Evolutionary conservation across 2,113 vertebrate genomes (phyloP), one percentile per base, ranked within the genome.

Genomic region (Gopherus flavomarginatus): DNA sequence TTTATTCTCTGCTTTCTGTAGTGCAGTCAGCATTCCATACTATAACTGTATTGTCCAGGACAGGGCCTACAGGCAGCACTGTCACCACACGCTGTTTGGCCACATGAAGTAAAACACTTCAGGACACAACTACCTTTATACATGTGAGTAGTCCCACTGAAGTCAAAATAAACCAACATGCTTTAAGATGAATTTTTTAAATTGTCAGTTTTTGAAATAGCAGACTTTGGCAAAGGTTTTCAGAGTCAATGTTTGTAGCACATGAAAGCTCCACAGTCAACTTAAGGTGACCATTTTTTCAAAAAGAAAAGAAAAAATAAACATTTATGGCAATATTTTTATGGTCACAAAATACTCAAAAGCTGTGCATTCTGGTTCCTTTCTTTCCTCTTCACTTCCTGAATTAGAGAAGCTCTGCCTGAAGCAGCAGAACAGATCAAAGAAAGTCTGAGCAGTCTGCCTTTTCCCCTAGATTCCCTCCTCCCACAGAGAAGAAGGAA

Each of bases 221-320:
- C 24, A 69, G 38, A 90, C 83, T 12, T n/a, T 26, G 86, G 54
- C 3, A 42, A 84, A 21, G 11, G 87, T 47, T 87, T 93, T 57
- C 69, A 87, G 56, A 77, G 27, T 3, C 89, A 69, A 81, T 6
- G 42, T 6, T 77, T 90, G 82, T 85, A 84, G 81, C 89, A 86
- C 27, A 35, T 94, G 52, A 57, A 94, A 65, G n/a, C 90, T 95
- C 26, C 0, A 0, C 9, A 83, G n/a, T 26, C 11, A 19, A 52
- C 4, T 14, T 69, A 52, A 90, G 83, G 42, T 47, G 22, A 38
- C 22, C 38, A 77, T 38, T 84, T 87, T 3, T 57, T 79, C 72
- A 77, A 75, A 92, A 35, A 54, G 44, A 81, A 95, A 85, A 1
- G 91, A 22, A 69, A 89, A 93, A 86, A 59, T 42, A 90, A 94